Conservation (phyloP, 2,797 vertebrate genomes). For the Chrysolophus pictus region DNA sequence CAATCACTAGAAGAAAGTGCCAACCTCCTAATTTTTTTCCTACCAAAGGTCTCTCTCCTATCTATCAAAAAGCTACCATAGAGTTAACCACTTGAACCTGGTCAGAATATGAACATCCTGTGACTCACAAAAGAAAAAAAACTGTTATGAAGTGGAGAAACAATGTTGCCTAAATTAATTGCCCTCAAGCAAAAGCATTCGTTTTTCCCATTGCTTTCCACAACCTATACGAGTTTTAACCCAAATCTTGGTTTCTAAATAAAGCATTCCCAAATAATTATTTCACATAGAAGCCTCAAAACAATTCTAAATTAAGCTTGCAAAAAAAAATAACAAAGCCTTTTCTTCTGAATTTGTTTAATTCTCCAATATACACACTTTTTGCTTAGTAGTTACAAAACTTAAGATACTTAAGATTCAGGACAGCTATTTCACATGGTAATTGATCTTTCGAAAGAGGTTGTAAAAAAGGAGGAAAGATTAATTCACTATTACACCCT, state of each 20-base stretch:
- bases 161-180: neutral
- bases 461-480: neutral
- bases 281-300: slow-evolving; percentile 33
- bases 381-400: neutral
- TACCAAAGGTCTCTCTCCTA: neutral
- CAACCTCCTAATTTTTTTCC: neutral
- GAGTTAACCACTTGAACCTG: neutral
- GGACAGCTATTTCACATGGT: neutral
- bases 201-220: slow-evolving; percentile 12
- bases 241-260: neutral
- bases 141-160: neutral
- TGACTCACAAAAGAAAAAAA: neutral
- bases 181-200: neutral
- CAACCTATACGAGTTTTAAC: neutral
- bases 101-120: neutral
- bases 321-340: slow-evolving; percentile 24
- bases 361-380: neutral
- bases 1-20: neutral
- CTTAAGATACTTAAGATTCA: neutral
- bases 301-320: slow-evolving; percentile 4
- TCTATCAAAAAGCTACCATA: neutral
- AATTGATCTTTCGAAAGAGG: neutral
- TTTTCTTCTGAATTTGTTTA: neutral
- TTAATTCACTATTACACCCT: neutral
- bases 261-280: slow-evolving; percentile 14